Conservation (phyloP, 2,888 invertebrate genomes). For the Margaritifera margaritifera region DNA sequence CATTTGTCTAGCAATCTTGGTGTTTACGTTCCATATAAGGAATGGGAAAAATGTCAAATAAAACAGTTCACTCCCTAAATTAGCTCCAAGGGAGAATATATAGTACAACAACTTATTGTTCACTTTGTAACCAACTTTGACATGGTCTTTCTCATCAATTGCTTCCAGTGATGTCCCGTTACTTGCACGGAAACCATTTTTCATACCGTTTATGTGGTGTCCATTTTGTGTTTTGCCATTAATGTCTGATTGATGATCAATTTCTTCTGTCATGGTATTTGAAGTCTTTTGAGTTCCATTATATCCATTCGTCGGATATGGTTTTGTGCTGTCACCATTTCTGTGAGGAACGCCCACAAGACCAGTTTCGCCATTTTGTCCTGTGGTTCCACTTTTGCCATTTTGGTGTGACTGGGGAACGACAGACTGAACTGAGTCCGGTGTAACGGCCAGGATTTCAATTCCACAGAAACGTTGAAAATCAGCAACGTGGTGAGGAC, state of each 20-base stretch:
- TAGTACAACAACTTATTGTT: slow-evolving; percentile 82
- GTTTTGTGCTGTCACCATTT: too few relatives aligned
- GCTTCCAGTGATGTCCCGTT: not conserved
- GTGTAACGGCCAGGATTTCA: slow-evolving; percentile 18
- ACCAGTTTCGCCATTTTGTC: slow-evolving; percentile 1
- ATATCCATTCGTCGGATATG: slow-evolving; percentile 7
- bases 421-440: not conserved
- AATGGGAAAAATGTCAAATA: slow-evolving; percentile 93
- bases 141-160: slow-evolving; percentile 2
- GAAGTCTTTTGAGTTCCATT: not conserved
- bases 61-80: slow-evolving; percentile 91
- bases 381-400: slow-evolving; percentile 6
- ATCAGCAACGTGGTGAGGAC: slow-evolving; percentile 82
- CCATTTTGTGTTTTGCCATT: slow-evolving; percentile 3
- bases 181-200: slow-evolving; percentile 13
- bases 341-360: too few relatives aligned
- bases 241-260: slow-evolving; percentile 2
- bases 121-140: slow-evolving; percentile 41
- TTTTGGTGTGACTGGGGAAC: not conserved
- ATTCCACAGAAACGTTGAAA: slow-evolving; percentile 88
- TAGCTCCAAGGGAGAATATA: slow-evolving; percentile 87
- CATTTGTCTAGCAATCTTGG: slow-evolving; percentile 87
- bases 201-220: slow-evolving; percentile 13
- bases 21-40: slow-evolving; percentile 96
- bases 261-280: not conserved